phyloP scores from a whole-genome alignment of 1,140 invertebrate species.

The Eupristina koningsbergeri region DNA sequence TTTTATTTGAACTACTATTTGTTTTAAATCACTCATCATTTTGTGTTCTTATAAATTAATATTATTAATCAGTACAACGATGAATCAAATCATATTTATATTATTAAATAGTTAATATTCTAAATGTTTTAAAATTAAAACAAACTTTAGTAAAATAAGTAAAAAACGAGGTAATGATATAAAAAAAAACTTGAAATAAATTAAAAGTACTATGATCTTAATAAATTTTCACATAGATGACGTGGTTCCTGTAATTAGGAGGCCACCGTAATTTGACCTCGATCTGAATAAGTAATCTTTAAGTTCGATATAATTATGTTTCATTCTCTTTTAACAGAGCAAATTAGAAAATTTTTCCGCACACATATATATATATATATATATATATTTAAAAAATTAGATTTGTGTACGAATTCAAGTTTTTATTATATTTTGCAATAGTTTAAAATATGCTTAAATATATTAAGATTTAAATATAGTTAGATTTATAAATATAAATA shows the following conservation, averaged over 20 bases:
- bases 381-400: background rate
- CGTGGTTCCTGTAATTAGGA: background rate
- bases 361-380: background rate
- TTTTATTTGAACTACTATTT: no score
- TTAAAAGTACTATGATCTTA: slow-evolving; percentile 8
- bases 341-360: slow-evolving; percentile 21
- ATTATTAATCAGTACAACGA: background rate
- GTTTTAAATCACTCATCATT: no score
- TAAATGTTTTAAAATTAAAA: background rate
- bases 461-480: background rate
- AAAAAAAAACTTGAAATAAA: background rate
- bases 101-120: background rate
- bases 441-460: no score
- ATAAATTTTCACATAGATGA: slow-evolving; percentile 14
- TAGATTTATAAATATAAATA: no score
- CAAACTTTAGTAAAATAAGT: background rate
- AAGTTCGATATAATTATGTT: background rate
- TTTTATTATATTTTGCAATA: background rate
- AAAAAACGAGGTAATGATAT: background rate
- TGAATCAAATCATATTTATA: background rate
- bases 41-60: no score
- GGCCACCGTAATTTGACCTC: background rate
- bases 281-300: slow-evolving; percentile 31
- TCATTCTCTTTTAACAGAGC: no score
- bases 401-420: background rate